Percentiles rank a stretch among this genome's conserved stretches.
phyloP scores from a whole-genome alignment of 2,113 vertebrate genomes.

The Sander vitreus region DNA sequence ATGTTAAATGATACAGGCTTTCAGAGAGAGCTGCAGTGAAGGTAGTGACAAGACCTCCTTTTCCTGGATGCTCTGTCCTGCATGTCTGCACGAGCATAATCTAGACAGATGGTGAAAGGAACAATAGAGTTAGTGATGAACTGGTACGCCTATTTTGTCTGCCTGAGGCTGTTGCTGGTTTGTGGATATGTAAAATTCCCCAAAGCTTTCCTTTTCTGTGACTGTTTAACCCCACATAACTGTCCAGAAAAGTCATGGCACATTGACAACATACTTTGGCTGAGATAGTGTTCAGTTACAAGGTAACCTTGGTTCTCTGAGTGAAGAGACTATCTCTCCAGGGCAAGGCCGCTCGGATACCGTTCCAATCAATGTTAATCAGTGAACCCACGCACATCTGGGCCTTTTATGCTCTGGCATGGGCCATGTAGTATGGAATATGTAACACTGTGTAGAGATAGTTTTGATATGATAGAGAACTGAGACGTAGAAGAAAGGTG shows the following conservation, averaged over 20 bases:
- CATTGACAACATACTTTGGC: conserved; percentile 1
- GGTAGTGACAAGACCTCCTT: conserved; percentile 48
- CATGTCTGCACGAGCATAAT: conserved; percentile 54
- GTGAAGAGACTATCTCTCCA: no score
- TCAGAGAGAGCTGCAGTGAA: conserved; percentile 43
- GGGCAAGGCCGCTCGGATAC: no score
- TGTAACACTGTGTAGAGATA: no score
- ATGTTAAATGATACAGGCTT: conserved; percentile 71
- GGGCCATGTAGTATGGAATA: no score
- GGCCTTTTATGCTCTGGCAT: no score
- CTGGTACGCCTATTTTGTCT: conserved; percentile 12
- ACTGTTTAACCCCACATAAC: conserved; percentile 33
- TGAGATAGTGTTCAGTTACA: neutral
- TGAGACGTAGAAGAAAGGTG: neutral
- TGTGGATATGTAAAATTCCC: conserved; percentile 27
- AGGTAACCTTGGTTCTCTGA: no score
- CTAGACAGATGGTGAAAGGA: conserved; percentile 50
- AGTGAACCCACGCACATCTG: no score
- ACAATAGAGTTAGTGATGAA: conserved; percentile 43
- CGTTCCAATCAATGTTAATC: no score
- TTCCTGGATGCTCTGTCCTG: conserved; percentile 39
- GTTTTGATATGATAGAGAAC: no score
- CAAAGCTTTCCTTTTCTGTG: conserved; percentile 31
- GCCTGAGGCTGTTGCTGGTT: conserved; percentile 42
- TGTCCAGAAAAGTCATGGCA: neutral